Evolutionary conservation across 2,113 vertebrate species (phyloP).

Genomic region (Aphyosemion australe): DNA sequence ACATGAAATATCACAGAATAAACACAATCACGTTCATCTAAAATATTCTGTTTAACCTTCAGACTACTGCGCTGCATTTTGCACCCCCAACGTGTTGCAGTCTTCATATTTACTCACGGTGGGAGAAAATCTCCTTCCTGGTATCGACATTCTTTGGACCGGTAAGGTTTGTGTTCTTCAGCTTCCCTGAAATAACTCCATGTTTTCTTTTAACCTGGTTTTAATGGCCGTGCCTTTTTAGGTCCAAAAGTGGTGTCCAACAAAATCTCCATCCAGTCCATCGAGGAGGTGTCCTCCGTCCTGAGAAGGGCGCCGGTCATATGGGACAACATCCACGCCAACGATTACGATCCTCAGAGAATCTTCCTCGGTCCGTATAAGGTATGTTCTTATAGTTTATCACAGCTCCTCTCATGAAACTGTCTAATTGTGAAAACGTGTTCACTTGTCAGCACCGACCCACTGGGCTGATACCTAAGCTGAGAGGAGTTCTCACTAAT

Average conservation of each 20-base stretch:
- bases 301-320: conserved; percentile 94
- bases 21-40: too few species aligned
- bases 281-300: conserved; percentile 94
- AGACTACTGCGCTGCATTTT: conserved; percentile 97
- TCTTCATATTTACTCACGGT: conserved; percentile 93
- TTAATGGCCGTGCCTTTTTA: conserved; percentile 45
- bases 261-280: conserved; percentile 95
- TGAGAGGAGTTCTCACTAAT: conserved; percentile 95
- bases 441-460: conserved; percentile 80
- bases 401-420: too few species aligned
- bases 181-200: background rate
- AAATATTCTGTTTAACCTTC: background rate
- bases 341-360: conserved; percentile 98
- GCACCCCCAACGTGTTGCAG: conserved; percentile 88
- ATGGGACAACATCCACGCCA: conserved; percentile 99
- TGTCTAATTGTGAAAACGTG: background rate
- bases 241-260: conserved; percentile 98
- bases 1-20: too few species aligned
- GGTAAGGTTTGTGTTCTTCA: conserved; percentile 73
- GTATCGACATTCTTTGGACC: conserved; percentile 96
- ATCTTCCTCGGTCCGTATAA: conserved; percentile 95
- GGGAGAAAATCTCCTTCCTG: conserved; percentile 90
- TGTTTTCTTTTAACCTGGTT: background rate
- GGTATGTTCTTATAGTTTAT: conserved; percentile 23
- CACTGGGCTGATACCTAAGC: conserved; percentile 91